Evolutionary conservation across 2,888 invertebrate species (phyloP).

Genomic region (Conistra vaccinii): DNA sequence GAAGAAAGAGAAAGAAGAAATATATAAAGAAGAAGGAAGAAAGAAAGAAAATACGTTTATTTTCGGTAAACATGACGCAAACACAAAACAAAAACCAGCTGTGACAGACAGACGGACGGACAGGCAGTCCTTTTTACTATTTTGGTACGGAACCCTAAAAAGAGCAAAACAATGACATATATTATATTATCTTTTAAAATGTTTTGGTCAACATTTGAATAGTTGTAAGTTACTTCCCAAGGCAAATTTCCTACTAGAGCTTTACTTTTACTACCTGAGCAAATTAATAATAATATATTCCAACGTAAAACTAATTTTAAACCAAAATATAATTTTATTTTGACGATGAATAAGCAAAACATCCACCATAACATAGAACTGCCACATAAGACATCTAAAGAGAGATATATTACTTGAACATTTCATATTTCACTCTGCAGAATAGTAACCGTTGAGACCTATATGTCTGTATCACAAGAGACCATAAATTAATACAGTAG

Average conservation of each 20-base stretch:
- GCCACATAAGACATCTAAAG: constrained; percentile 11
- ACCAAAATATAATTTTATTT: not conserved
- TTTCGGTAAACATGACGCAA: no score
- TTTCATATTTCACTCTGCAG: constrained; percentile 25
- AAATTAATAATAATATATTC: not conserved
- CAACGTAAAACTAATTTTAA: not conserved
- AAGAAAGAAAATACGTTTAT: no score
- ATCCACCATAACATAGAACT: not conserved
- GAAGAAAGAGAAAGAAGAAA: no score
- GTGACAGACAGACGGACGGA: no score
- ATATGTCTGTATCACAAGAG: not conserved
- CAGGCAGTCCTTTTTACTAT: no score
- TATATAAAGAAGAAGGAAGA: no score
- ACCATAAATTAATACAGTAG: constrained; percentile 50
- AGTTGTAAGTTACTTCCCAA: no score
- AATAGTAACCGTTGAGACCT: constrained; percentile 4
- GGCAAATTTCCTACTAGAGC: not conserved
- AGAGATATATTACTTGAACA: constrained; percentile 38
- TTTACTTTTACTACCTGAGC: not conserved
- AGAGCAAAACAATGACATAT: no score
- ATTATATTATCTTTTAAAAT: no score
- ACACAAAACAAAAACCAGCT: no score
- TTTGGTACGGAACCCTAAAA: no score
- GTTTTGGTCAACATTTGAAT: no score
- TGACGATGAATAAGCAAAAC: not conserved